Evolutionary conservation across 2,113 vertebrate species (phyloP).

Genomic region (Tychaedon coryphoeus): DNA sequence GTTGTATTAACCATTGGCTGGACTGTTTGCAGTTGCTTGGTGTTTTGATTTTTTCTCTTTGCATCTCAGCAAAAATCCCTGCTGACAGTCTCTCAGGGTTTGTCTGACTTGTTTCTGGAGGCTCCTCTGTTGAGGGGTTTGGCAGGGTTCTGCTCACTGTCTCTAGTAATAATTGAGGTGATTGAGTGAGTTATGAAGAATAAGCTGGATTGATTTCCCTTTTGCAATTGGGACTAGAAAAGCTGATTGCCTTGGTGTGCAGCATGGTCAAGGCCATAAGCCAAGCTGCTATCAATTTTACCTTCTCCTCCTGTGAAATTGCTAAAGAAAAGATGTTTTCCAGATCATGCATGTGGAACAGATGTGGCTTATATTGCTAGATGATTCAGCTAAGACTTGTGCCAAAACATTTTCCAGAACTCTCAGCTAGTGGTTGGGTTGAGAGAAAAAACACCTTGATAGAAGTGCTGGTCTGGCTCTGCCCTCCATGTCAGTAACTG

Average conservation of each 20-base stretch:
- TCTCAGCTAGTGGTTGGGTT: neutral
- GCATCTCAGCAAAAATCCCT: neutral
- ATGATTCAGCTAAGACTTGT: constrained; percentile 29
- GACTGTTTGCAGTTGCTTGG: neutral
- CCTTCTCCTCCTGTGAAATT: constrained; percentile 30
- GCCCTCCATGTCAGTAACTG: neutral
- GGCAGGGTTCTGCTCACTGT: neutral
- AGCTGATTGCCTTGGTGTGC: neutral
- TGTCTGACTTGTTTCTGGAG: neutral
- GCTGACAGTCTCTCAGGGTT: neutral
- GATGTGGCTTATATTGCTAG: constrained; percentile 14
- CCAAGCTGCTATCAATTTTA: neutral
- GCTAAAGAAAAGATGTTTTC: constrained; percentile 30
- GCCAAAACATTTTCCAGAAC: neutral
- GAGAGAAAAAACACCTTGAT: neutral
- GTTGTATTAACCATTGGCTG: neutral
- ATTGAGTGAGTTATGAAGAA: neutral
- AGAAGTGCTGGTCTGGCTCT: neutral
- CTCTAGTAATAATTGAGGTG: neutral
- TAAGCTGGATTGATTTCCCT: neutral
- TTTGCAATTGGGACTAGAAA: neutral
- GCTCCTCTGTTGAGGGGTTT: neutral
- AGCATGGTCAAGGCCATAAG: neutral
- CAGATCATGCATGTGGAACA: constrained; percentile 1
- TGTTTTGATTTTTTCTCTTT: neutral